Evolutionary conservation across 2,113 vertebrate species (phyloP).

Genomic region (Lepidothrix coronata): DNA sequence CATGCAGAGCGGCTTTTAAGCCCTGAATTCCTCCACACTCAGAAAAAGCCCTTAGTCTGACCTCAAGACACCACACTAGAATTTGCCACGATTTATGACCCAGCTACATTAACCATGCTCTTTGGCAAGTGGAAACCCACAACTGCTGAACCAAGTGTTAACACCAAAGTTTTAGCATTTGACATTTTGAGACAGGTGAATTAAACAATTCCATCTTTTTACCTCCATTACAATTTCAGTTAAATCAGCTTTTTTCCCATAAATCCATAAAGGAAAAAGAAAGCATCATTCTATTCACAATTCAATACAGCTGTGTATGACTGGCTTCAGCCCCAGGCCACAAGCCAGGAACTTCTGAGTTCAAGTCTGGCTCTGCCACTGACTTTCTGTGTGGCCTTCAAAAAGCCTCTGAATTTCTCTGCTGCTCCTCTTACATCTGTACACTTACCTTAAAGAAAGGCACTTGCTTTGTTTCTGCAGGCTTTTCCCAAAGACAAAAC

Average conservation of each 20-base stretch:
- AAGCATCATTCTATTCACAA: background rate
- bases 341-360: constrained; percentile 52
- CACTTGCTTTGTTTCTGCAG: background rate
- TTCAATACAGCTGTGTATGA: background rate
- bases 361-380: constrained; percentile 18
- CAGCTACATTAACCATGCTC: background rate
- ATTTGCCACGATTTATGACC: background rate
- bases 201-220: background rate
- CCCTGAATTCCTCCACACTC: background rate
- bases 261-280: background rate
- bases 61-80: background rate
- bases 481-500: background rate
- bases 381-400: constrained; percentile 23
- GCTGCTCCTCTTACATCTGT: background rate
- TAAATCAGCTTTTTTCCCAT: background rate
- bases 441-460: background rate
- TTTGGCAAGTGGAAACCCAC: background rate
- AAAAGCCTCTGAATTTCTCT: background rate
- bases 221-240: background rate
- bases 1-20: background rate
- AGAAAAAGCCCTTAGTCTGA: background rate
- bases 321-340: constrained; percentile 15
- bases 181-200: background rate
- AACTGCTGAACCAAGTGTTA: background rate
- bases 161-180: background rate